phyloP scores from a whole-genome alignment of 2,888 invertebrate species.

The Eledona agricola region DNA sequence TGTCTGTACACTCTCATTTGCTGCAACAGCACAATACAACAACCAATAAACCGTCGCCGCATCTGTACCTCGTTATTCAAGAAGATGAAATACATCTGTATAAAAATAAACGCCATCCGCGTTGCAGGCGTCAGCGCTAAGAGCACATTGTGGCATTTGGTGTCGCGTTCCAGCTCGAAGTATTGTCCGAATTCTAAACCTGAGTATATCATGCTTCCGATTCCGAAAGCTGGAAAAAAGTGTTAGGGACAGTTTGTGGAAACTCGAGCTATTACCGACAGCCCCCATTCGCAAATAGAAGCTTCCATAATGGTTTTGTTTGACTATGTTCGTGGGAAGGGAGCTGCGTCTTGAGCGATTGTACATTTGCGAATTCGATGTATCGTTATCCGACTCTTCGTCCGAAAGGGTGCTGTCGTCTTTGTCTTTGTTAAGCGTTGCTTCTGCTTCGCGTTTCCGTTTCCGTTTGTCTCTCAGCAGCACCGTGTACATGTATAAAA shows the following conservation, averaged over 20 bases:
- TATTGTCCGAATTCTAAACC: slow-evolving; percentile 96
- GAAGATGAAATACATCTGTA: slow-evolving; percentile 98
- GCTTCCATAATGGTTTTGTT: slow-evolving; percentile 85
- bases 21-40: no score
- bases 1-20: slow-evolving; percentile 93
- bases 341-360: slow-evolving; percentile 53
- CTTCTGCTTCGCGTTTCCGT: slow-evolving; percentile 51
- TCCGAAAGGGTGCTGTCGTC: slow-evolving; percentile 64
- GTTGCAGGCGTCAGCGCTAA: slow-evolving; percentile 90
- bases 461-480: slow-evolving; percentile 68
- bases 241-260: neutral
- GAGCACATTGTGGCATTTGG: slow-evolving; percentile 91
- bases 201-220: slow-evolving; percentile 95
- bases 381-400: slow-evolving; percentile 62
- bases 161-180: slow-evolving; percentile 90
- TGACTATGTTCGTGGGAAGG: slow-evolving; percentile 61
- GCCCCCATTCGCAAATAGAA: slow-evolving; percentile 94
- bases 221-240: slow-evolving; percentile 80
- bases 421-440: slow-evolving; percentile 38
- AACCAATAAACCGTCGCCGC: no score
- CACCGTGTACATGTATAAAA: slow-evolving; percentile 75
- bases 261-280: slow-evolving; percentile 70
- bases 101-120: slow-evolving; percentile 94
- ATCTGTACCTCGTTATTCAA: slow-evolving; percentile 88
- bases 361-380: slow-evolving; percentile 50